A percentile compares a stretch with the other conserved stretches of the same genome.
Conservation (phyloP, 2,113 vertebrate genomes). For the Coregonus clupeaformis region DNA sequence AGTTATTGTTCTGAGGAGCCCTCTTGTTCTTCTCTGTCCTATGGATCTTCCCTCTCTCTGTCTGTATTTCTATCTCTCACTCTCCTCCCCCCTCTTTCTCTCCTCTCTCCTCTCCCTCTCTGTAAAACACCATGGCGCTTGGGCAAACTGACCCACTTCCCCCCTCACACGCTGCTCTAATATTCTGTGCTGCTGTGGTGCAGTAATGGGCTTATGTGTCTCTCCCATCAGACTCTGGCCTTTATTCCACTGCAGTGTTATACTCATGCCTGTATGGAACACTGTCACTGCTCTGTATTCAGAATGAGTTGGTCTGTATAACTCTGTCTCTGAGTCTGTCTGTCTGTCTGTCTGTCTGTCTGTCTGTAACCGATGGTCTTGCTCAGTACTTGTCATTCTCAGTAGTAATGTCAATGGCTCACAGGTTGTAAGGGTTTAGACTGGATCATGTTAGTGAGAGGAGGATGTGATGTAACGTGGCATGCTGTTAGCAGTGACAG, state of each 20-base stretch:
- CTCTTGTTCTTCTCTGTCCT: background rate
- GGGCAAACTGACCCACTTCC: slow-evolving; percentile 6
- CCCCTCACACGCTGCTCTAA: background rate
- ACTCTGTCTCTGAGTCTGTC: too few species aligned
- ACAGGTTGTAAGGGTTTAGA: background rate
- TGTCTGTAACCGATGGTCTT: background rate
- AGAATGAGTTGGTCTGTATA: background rate
- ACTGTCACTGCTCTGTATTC: background rate
- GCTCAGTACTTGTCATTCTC: background rate
- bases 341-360: background rate
- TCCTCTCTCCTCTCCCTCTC: background rate
- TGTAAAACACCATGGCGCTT: background rate
- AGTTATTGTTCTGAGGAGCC: background rate
- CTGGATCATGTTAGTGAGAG: background rate
- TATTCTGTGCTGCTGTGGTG: background rate
- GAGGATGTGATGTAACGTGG: background rate
- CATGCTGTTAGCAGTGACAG: background rate
- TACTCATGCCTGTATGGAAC: background rate
- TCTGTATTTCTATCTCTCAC: background rate
- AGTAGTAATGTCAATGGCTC: background rate
- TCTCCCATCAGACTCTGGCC: background rate
- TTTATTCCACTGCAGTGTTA: background rate
- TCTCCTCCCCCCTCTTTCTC: background rate
- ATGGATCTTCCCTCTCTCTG: background rate
- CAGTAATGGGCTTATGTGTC: slow-evolving; percentile 4